phyloP scores from a whole-genome alignment of 2,797 vertebrate genomes.

The Enteromius radiatus region DNA sequence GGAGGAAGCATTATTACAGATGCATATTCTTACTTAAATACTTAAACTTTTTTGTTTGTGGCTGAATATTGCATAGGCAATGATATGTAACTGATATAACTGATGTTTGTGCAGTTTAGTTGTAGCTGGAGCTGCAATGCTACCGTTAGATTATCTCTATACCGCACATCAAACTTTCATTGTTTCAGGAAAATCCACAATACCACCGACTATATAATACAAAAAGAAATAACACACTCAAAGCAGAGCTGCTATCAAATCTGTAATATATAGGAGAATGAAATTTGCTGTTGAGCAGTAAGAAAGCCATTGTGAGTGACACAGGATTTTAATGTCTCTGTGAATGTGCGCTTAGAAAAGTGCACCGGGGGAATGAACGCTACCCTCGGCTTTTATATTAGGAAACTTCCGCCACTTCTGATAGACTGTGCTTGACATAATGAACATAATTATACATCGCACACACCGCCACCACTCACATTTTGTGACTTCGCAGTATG shows the following conservation, averaged over 20 bases:
- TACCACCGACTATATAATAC: not conserved
- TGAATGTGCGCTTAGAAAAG: not conserved
- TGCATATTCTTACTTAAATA: no score
- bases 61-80: not conserved
- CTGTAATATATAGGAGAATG: not conserved
- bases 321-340: not conserved
- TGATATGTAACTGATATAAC: not conserved
- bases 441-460: constrained; percentile 52
- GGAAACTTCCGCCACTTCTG: constrained; percentile 29
- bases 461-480: not conserved
- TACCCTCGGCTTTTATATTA: constrained; percentile 27
- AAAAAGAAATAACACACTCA: not conserved
- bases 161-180: not conserved
- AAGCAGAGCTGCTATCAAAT: not conserved
- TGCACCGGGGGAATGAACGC: not conserved
- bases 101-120: not conserved
- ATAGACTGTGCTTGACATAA: constrained; percentile 49
- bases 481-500: not conserved
- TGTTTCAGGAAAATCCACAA: not conserved
- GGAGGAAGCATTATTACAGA: no score
- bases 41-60: not conserved
- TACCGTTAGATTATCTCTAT: not conserved
- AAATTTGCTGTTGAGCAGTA: not conserved
- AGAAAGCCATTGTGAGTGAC: constrained; percentile 12
- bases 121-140: no score